Conservation (phyloP, 2,888 invertebrate genomes). For the Eulithis testata region DNA sequence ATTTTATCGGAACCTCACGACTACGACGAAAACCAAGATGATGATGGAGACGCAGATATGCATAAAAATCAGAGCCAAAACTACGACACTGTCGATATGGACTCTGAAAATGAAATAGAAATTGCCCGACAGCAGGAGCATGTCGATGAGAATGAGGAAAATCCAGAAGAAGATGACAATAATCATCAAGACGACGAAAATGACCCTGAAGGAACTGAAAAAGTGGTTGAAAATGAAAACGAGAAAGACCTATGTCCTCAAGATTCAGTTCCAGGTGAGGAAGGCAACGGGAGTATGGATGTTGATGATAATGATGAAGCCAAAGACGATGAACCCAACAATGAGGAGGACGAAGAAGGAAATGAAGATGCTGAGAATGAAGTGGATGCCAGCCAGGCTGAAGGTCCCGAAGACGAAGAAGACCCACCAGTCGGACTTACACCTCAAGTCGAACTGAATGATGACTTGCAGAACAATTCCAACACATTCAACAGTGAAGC, state of each 20-base stretch:
- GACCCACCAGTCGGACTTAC: conserved; percentile 63
- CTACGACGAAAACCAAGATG: conserved; percentile 58
- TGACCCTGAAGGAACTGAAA: conserved; percentile 48
- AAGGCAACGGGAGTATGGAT: conserved; percentile 56
- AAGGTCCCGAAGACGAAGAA: conserved; percentile 69
- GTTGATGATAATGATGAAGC: conserved; percentile 49
- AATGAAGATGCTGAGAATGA: conserved; percentile 55
- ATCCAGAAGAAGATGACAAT: conserved; percentile 50
- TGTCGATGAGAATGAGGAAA: conserved; percentile 48
- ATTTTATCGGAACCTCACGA: conserved; percentile 77
- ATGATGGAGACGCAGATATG: conserved; percentile 57
- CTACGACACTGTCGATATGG: conserved; percentile 80
- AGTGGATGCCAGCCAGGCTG: conserved; percentile 55
- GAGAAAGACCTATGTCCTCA: conserved; percentile 49
- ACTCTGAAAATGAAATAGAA: conserved; percentile 81
- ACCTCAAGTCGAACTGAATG: conserved; percentile 78
- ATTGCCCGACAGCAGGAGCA: conserved; percentile 71
- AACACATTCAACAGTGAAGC: conserved; percentile 68
- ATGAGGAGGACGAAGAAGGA: conserved; percentile 49
- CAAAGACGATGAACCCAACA: conserved; percentile 52
- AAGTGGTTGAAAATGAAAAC: conserved; percentile 52
- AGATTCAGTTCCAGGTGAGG: conserved; percentile 40
- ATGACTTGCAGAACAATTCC: conserved; percentile 61
- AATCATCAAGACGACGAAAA: conserved; percentile 49
- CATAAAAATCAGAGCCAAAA: conserved; percentile 66